Evolutionary conservation across 1,140 invertebrate genomes (phyloP).

Genomic region (Ips typographus): DNA sequence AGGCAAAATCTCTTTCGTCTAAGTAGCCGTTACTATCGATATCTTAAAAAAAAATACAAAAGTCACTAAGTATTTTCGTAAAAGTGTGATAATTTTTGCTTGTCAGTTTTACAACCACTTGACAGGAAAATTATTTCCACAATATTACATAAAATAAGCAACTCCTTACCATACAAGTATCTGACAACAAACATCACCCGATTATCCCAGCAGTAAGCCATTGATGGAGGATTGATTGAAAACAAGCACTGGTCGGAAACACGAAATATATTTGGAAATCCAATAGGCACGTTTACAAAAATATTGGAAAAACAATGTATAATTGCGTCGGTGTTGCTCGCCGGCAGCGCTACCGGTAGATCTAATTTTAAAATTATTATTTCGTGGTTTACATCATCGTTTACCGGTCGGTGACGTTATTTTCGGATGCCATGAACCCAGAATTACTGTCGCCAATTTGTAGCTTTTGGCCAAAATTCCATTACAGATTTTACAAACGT

Average conservation of each 20-base stretch:
- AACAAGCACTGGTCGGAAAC: neutral
- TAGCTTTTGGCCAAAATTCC: no score
- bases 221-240: conserved; percentile 42
- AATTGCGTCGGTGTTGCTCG: no score
- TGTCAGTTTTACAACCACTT: neutral
- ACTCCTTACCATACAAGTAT: conserved; percentile 69
- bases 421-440: no score
- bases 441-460: no score
- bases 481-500: no score
- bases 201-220: conserved; percentile 79
- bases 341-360: no score
- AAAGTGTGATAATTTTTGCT: neutral
- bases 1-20: conserved; percentile 79
- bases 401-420: no score
- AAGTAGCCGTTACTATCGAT: conserved; percentile 81
- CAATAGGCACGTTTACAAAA: no score
- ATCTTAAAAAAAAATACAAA: conserved; percentile 57
- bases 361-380: no score
- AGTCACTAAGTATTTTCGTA: neutral
- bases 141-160: conserved; percentile 2
- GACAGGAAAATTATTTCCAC: neutral
- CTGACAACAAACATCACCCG: conserved; percentile 76
- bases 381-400: no score
- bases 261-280: no score
- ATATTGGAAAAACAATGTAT: no score